Conservation (phyloP, 2,113 vertebrate genomes). For the Dipodomys spectabilis region DNA sequence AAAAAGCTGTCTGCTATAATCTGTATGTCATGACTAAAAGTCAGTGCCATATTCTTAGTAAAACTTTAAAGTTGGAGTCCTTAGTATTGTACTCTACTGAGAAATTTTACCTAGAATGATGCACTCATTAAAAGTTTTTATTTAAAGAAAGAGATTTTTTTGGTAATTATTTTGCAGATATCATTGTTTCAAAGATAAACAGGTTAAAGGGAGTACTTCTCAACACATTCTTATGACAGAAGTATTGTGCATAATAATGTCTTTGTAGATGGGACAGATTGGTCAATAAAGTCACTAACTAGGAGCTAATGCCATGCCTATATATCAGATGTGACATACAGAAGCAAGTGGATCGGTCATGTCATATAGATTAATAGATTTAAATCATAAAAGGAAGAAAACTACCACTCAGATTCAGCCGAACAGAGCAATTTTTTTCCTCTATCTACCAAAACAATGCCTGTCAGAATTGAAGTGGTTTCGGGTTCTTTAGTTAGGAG, state of each 20-base stretch:
- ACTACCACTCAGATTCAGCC: slow-evolving; percentile 9
- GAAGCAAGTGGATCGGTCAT: neutral
- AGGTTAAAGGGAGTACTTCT: neutral
- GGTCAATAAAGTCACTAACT: neutral
- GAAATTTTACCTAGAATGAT: neutral
- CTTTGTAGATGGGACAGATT: neutral
- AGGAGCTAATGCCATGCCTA: neutral
- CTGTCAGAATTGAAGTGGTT: neutral
- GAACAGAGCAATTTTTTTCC: neutral
- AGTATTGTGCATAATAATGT: neutral
- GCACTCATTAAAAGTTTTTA: neutral
- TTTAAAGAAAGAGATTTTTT: neutral
- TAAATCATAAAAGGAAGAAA: neutral
- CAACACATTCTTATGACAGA: neutral
- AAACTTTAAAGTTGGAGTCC: neutral
- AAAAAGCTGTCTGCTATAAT: neutral
- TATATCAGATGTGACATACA: neutral
- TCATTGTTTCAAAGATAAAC: slow-evolving; percentile 52
- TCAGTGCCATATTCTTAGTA: neutral
- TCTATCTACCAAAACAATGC: neutral
- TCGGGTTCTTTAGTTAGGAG: neutral
- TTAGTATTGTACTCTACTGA: neutral
- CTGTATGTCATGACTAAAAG: neutral
- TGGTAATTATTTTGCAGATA: slow-evolving; percentile 35
- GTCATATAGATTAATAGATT: neutral